Evolutionary conservation across 2,888 invertebrate species (phyloP), one percentile per base, ranked within the genome.

Genomic region (Lithophane ornitopus): DNA sequence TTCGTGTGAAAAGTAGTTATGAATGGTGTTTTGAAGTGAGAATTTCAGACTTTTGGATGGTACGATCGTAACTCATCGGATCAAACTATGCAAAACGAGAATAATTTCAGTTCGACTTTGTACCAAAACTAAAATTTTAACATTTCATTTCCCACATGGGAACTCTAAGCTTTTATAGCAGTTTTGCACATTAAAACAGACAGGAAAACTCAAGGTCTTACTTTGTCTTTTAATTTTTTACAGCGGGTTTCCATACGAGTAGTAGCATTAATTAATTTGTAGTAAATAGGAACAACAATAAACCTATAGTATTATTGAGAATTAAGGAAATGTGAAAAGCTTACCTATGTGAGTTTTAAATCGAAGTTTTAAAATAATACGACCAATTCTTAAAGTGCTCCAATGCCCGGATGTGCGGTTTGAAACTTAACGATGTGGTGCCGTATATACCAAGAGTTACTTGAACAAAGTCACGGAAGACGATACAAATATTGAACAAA

Each of bases 1-100:
- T 82, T 75, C 68, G 76, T 77, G 78, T 81, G 76, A 76, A 80
- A 80, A 69, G 67, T 82, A 26, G n/a, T 44, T 77, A 77, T 72
- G 59, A 80, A 80, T 76, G 75, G 56, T 79, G 70, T 80, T 75
- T 79, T 75, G 68, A 72, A 74, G 56, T 26, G 56, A 22, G 59
- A 54, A 11, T 46, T 67, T 69, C n/a, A 49, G 63, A 66, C 11
- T 61, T 70, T 70, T 63, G 16, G 46, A 56, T 59, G 22, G 26
- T 59, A 49, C 26, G 46, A 62, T 59, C 52, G 52, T 73, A 80
- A 73, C 44, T 81, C 85, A 70, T 85, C 75, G 14, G 49, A 70
- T 54, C 56, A 62, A 49, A 34, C 7, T 52, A 19, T 65, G 44
- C 44, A 70, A 76, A 81, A 75, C 44, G n/a, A 59, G 49, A 56